phyloP scores from a whole-genome alignment of 2,888 invertebrate genomes.

The Stenodema calcarata region DNA sequence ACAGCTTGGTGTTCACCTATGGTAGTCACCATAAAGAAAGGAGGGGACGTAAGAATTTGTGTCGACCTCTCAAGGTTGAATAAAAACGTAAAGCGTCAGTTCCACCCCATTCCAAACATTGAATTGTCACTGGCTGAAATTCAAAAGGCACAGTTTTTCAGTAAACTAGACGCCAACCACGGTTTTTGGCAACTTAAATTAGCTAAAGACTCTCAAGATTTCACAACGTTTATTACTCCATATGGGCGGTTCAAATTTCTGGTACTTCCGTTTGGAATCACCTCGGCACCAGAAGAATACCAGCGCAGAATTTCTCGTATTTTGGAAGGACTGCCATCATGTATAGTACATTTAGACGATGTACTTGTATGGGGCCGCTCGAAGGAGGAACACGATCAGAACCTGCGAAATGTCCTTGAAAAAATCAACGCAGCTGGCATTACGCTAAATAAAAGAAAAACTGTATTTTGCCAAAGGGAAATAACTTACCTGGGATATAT shows the following conservation, averaged over 20 bases:
- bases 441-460: conserved; percentile 8
- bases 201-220: conserved; percentile 53
- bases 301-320: conserved; percentile 49
- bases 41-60: conserved; percentile 22
- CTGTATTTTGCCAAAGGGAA: neutral
- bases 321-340: conserved; percentile 49
- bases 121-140: conserved; percentile 32
- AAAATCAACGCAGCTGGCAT: conserved; percentile 11
- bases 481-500: conserved; percentile 54
- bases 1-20: conserved; percentile 1
- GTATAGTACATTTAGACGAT: conserved; percentile 51
- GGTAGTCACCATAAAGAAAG: neutral
- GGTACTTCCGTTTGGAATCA: conserved; percentile 57
- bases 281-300: conserved; percentile 52
- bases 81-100: conserved; percentile 31
- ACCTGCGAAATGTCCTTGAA: neutral
- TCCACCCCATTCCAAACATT: conserved; percentile 29
- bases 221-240: conserved; percentile 56
- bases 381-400: conserved; percentile 37
- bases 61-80: conserved; percentile 40
- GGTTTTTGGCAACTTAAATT: conserved; percentile 57
- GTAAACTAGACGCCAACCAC: conserved; percentile 57
- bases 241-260: conserved; percentile 56
- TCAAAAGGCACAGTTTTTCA: conserved; percentile 54
- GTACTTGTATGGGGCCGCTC: conserved; percentile 40